These are phyloP conservation scores for Saturnia japonica DNA, from an alignment of 2,888 invertebrate species.

Conservation along the genomic window DNA sequence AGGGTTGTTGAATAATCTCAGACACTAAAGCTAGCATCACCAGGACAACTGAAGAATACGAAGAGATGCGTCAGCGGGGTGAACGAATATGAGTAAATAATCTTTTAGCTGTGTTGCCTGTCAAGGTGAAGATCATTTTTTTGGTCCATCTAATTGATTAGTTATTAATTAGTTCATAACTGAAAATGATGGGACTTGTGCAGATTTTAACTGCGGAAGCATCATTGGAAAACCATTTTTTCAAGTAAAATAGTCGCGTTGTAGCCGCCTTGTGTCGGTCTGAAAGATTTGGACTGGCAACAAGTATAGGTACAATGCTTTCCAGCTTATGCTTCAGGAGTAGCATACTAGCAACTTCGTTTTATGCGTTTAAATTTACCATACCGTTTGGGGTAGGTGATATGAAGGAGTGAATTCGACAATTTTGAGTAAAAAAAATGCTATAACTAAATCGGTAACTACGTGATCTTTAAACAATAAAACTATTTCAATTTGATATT, in stretches of 20 bases:
- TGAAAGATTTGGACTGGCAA: too few species aligned
- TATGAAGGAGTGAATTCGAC: not conserved
- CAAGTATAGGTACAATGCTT: too few species aligned
- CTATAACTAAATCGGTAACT: not conserved
- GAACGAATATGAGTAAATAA: not conserved
- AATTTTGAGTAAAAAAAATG: not conserved
- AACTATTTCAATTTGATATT: not conserved
- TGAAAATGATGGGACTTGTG: too few species aligned
- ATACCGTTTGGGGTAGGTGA: not conserved
- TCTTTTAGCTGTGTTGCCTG: not conserved
- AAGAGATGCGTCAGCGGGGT: not conserved
- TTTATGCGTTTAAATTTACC: not conserved
- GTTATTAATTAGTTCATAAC: too few species aligned
- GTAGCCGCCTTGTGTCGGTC: too few species aligned
- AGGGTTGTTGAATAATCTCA: not conserved
- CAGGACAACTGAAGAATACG: not conserved
- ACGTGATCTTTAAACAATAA: not conserved
- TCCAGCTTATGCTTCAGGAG: too few species aligned
- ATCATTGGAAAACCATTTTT: too few species aligned
- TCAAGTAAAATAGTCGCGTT: too few species aligned
- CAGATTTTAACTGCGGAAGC: too few species aligned
- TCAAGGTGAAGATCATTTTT: not conserved
- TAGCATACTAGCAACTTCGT: too few species aligned
- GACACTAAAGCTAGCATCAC: not conserved
- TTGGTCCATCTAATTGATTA: too few species aligned